phyloP scores from a whole-genome alignment of 53 echinoderm and acorn worm species.

The Antedon mediterranea region DNA sequence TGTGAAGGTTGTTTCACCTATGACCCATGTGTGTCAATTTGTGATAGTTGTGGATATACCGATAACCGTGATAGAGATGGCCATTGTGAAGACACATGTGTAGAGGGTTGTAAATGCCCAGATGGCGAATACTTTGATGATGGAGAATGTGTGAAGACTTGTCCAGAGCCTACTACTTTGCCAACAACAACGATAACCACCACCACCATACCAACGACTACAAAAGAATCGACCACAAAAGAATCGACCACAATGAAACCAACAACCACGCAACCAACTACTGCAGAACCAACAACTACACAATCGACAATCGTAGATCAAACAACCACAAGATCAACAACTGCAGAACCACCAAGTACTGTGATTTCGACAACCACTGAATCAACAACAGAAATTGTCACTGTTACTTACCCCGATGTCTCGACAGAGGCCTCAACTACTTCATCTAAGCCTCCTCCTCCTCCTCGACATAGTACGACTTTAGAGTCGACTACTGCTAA shows the following conservation, averaged over 20 bases:
- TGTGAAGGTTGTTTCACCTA: conserved; percentile 76
- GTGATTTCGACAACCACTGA: too few species aligned
- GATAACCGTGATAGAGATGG: conserved; percentile 31
- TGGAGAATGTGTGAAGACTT: conserved; percentile 55
- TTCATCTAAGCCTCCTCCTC: neutral
- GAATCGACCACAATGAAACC: conserved; percentile 21
- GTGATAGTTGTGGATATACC: conserved; percentile 37
- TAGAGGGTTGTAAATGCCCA: conserved; percentile 80
- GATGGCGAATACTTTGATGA: conserved; percentile 35
- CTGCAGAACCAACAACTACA: conserved; percentile 10
- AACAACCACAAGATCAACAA: neutral
- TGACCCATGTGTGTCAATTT: conserved; percentile 66
- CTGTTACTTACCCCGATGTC: neutral
- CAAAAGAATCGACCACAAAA: conserved; percentile 8
- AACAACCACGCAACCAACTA: conserved; percentile 11
- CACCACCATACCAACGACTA: conserved; percentile 8
- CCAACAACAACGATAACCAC: neutral
- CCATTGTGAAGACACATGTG: conserved; percentile 67
- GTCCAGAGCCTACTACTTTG: conserved; percentile 24
- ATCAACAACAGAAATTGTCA: too few species aligned
- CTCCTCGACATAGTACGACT: neutral
- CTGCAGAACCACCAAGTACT: conserved; percentile 5
- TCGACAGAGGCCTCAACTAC: neutral
- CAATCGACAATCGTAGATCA: too few species aligned
- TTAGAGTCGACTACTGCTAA: neutral